Conservation (phyloP, 1,140 invertebrate species). For the Lepidostoma basale region DNA sequence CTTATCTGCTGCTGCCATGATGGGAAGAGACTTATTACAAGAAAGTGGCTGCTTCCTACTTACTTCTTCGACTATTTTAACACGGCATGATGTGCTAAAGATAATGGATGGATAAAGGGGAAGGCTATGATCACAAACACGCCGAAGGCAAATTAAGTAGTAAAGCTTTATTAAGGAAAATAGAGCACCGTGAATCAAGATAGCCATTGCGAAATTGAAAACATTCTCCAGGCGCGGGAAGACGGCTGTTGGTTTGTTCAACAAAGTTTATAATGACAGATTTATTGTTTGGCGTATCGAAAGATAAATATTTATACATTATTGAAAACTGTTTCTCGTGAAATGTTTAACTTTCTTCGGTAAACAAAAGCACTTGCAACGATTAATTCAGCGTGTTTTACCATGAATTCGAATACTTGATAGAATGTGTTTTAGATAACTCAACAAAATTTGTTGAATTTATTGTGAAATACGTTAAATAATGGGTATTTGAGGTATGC, state of each 20-base stretch:
- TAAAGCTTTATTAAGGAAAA: neutral
- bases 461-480: too few relatives aligned
- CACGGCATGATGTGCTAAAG: neutral
- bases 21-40: conserved; percentile 13
- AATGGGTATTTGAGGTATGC: too few relatives aligned
- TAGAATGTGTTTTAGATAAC: too few relatives aligned
- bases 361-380: too few relatives aligned
- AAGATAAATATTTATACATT: too few relatives aligned
- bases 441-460: too few relatives aligned
- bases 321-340: too few relatives aligned
- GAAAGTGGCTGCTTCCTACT: conserved; percentile 25
- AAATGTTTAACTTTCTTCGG: too few relatives aligned
- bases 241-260: neutral
- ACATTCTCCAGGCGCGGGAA: too few relatives aligned
- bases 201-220: too few relatives aligned
- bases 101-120: neutral
- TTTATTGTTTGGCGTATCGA: neutral
- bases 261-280: neutral
- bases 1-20: neutral
- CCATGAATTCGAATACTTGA: too few relatives aligned
- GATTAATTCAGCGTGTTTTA: too few relatives aligned
- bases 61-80: neutral
- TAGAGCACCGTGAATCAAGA: neutral
- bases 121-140: neutral
- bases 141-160: neutral